These are phyloP conservation scores for Meloe dianella DNA, from an alignment of 2,888 invertebrate genomes.

Conservation along the genomic window DNA sequence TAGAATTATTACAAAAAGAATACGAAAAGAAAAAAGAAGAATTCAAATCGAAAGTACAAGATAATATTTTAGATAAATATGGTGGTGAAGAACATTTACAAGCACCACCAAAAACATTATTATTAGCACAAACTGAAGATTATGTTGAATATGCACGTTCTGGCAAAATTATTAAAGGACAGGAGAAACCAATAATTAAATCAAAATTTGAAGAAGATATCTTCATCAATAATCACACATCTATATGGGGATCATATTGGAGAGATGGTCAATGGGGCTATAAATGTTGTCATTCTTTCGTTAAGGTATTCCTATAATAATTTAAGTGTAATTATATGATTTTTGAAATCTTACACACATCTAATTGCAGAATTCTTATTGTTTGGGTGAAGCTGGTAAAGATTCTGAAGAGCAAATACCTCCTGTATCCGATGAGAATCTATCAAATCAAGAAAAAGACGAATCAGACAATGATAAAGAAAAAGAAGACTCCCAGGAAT, in stretches of 20 bases:
- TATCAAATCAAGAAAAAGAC: slow-evolving; percentile 27
- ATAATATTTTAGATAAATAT: slow-evolving; percentile 88
- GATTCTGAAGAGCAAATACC: slow-evolving; percentile 31
- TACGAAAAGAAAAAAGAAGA: slow-evolving; percentile 89
- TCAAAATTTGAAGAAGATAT: slow-evolving; percentile 95
- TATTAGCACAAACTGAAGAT: slow-evolving; percentile 93
- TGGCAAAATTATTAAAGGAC: slow-evolving; percentile 85
- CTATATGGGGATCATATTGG: slow-evolving; percentile 98
- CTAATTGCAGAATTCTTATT: slow-evolving; percentile 78
- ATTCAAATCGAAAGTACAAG: slow-evolving; percentile 84
- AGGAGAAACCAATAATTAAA: slow-evolving; percentile 84
- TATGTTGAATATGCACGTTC: slow-evolving; percentile 95
- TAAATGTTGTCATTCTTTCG: slow-evolving; percentile 91
- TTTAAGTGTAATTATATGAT: not conserved
- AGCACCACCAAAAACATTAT: slow-evolving; percentile 85
- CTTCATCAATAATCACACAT: slow-evolving; percentile 88
- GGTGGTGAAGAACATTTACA: slow-evolving; percentile 93
- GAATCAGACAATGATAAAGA: too few relatives aligned
- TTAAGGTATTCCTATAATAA: slow-evolving; percentile 65
- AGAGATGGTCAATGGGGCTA: slow-evolving; percentile 93
- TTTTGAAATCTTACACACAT: not conserved
- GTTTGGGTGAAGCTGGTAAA: slow-evolving; percentile 77
- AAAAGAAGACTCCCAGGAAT: too few relatives aligned
- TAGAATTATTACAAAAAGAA: slow-evolving; percentile 88
- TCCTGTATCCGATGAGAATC: slow-evolving; percentile 21